Conservation (phyloP, 2,113 vertebrate species). For the Phylloscopus whistleri region DNA sequence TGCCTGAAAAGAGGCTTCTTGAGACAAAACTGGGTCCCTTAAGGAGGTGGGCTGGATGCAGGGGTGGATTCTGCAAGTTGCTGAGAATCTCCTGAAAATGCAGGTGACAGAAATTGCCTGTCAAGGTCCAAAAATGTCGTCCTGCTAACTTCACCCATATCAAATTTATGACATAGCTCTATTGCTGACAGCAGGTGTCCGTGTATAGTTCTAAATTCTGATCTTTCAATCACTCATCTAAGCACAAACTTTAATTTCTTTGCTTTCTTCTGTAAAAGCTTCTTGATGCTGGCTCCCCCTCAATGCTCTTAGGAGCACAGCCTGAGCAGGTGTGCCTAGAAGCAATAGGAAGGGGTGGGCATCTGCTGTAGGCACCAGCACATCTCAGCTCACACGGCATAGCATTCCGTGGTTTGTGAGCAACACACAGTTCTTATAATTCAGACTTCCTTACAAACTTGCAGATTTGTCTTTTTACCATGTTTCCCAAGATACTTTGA, state of each 20-base stretch:
- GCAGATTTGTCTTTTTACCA: constrained; percentile 49
- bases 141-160: background rate
- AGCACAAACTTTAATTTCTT: background rate
- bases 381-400: background rate
- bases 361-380: background rate
- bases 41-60: background rate
- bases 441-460: constrained; percentile 19
- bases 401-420: background rate
- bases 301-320: background rate
- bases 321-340: background rate
- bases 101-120: background rate
- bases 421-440: background rate
- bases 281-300: background rate
- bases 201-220: background rate
- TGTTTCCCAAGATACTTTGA: constrained; percentile 55
- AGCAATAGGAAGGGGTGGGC: background rate
- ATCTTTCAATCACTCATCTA: background rate
- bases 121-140: background rate
- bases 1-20: background rate
- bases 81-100: background rate
- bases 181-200: background rate
- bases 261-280: background rate
- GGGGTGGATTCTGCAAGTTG: background rate
- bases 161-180: background rate
- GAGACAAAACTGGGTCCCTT: background rate